Evolutionary conservation across 2,888 invertebrate genomes (phyloP), one percentile per base, ranked within the genome.

Genomic region (Nysson spinosus): DNA sequence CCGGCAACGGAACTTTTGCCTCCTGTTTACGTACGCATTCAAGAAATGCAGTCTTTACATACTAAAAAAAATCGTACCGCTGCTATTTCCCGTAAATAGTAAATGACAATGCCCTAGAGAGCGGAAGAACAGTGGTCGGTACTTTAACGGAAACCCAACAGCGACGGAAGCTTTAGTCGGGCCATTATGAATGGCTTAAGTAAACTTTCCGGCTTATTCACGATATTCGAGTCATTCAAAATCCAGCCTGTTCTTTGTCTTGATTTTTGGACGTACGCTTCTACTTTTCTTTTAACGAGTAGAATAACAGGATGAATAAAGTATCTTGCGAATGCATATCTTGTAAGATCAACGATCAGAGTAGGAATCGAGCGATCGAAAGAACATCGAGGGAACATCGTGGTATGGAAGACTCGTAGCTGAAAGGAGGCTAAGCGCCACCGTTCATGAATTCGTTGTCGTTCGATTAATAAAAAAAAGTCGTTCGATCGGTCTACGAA

Each of bases 361-460:
- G n/a, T n/a, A n/a, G n/a, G n/a, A 19, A 30, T 32, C 20, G 20
- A 14, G 32, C 11, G 35, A 30, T 40, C 22, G 22, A 19, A 37
- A 22, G 19, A 9, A 30, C 6, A 16, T 11, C 30, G 20, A 32
- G 4, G n/a, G 35, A 22, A 28, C 46, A 55, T 35, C 19, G 40
- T 28, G 47, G 42, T 26, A 43, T 34, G 44, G 64, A 57, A 50
- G 58, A 69, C 58, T 47, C 50, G 65, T 20, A 32, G 40, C 56
- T 58, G 75, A 75, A 75, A 75, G 68, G 75, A 75, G 75, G 68
- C 75, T 77, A 80, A 80, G 79, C 78, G 77, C 78, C 77, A 72
- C 69, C 70, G 76, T 79, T 56, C 75, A 73, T 77, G 78, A 80
- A 80, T 80, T 80, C 75, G 75, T 75, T 75, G 72, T 56, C 75